Percentiles rank a stretch among this genome's conserved stretches.
Evolutionary conservation across 2,888 invertebrate genomes (phyloP).

Genomic region (Ptilodon capucinus): DNA sequence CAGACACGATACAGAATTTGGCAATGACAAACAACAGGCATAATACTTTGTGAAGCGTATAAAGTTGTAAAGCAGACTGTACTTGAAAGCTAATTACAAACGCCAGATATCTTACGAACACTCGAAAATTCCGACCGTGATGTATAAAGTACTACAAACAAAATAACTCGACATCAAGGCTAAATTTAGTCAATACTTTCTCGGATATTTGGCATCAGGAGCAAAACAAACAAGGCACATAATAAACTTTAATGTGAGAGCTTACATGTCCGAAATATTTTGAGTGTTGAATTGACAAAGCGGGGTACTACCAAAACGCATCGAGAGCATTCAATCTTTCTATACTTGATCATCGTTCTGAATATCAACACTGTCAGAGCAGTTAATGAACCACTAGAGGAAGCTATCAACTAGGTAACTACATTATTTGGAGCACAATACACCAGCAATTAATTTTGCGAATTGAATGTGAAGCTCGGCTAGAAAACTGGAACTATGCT

Average conservation of each 20-base stretch:
- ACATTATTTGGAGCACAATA: constrained; percentile 10
- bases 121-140: constrained; percentile 31
- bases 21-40: background rate
- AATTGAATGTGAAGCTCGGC: constrained; percentile 18
- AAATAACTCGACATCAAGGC: constrained; percentile 26
- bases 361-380: background rate
- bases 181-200: constrained; percentile 59
- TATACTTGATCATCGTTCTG: too few relatives aligned
- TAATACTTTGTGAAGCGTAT: background rate
- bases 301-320: constrained; percentile 1
- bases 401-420: constrained; percentile 10
- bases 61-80: background rate
- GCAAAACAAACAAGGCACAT: constrained; percentile 39
- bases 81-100: background rate
- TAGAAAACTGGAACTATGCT: constrained; percentile 24
- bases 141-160: constrained; percentile 35
- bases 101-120: background rate
- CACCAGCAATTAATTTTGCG: constrained; percentile 18
- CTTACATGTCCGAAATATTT: constrained; percentile 1
- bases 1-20: constrained; percentile 13
- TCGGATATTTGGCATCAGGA: constrained; percentile 49
- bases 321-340: too few relatives aligned
- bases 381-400: background rate
- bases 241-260: constrained; percentile 12
- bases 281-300: background rate